Base-by-base conservation (phyloP, 2,888 invertebrate species). In the Heliconius ismenius region DNA sequence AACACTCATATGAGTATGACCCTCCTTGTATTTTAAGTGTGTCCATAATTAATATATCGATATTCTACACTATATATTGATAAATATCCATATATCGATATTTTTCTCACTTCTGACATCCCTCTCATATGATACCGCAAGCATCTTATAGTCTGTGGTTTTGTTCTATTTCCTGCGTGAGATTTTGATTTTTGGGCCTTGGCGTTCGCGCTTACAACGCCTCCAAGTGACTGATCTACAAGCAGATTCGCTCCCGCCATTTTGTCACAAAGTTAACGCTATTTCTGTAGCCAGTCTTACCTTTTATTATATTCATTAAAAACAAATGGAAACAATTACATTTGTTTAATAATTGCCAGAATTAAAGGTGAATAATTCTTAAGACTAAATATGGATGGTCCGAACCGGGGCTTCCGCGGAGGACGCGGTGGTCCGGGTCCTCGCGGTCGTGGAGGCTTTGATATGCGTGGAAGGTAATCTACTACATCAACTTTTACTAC, bases 381-480 rank as follows among this genome's bases (percentile, higher is more conserved):
- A 73, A 32, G 26, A 49, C 21, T 26, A 62, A 43, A 74, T 58
- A 83, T 83, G 83, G 83, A 83, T 58, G 82, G 82, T 18, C 81
- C 82, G 62, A 81, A 82, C 74, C 81, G 82, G 72, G 94, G 93
- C 62, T 94, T 92, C 81, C 91, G 92, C 64, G 79, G 79, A 49
- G 91, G 91, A 79, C 92, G 94, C 80, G 93, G 93, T 75, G 92
- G 92, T 3, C 93, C 92, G 60, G 92, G 93, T 73, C 83, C 83
- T 77, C 86, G 93, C 85, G 93, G 93, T 67, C 86, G 93, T 81
- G 92, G 93, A 68, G 92, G 92, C 62, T 93, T 91, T 79, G 93
- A 94, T 62, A 93, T 93, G 93, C 88, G 93, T 75, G 94, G 94
- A 82, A 89, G 94, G 94, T 94, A 86, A 43, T 63, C 4, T 60